Evolutionary conservation across 2,888 invertebrate species (phyloP), one percentile per base, ranked within the genome.

Genomic region (Tinea semifulvella): DNA sequence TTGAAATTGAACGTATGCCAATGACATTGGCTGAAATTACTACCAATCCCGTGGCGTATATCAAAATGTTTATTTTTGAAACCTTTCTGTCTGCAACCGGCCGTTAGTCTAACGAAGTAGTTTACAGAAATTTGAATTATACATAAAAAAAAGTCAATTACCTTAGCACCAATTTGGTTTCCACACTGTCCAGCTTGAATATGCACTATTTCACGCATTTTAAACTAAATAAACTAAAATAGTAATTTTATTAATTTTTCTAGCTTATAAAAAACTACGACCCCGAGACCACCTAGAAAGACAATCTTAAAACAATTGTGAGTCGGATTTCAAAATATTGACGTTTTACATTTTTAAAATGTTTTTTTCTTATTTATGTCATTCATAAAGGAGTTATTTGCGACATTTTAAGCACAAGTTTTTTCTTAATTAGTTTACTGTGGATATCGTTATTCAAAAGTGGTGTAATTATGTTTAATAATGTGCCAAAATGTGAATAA

Each of bases 111-210:
- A 25, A 7, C 25, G 25, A 25, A 7, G 25, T 7, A 6, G 10
- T 7, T 7, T 6, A 10, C 25, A 25, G 25, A 25, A 7, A 7
- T 25, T 25, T 7, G 25, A 25, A 25, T 7, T 7, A 25, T 7
- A 10, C 7, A n/a, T n/a, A n/a, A n/a, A n/a, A 11, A 31, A 25
- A 43, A 10, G n/a, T 5, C 45, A 22, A 25, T 61, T 57, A 79
- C 79, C 74, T 80, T 80, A 48, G 79, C 79, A 44, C 79, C 79
- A 49, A 80, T 79, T 60, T 79, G 79, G 54, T 80, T 80, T 48
- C 91, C 91, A 66, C 91, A 91, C 67, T 91, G 91, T 50, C 91
- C 91, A 50, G 88, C 90, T 68, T 91, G 91, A 58, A 91, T 85
- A 59, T 90, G 90, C 47, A 90, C 88, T 60, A 91, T 91, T 84